Conservation (phyloP, 2,113 vertebrate species). For the Barbus barbus region DNA sequence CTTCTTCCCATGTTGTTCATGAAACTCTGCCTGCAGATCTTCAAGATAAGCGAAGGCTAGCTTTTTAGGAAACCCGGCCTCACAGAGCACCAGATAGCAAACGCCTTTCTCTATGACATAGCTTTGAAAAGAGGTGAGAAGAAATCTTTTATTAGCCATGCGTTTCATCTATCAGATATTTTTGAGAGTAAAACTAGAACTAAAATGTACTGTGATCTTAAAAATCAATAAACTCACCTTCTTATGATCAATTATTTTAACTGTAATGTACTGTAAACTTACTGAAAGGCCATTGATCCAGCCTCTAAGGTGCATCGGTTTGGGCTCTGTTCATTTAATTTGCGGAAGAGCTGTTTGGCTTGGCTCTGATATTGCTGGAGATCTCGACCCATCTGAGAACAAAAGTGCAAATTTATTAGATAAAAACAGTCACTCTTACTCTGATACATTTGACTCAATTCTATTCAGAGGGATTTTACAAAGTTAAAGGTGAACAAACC, state of each 20-base stretch:
- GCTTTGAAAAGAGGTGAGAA: conserved; percentile 67
- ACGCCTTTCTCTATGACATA: conserved; percentile 96
- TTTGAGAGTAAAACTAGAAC: background rate
- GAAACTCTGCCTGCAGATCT: conserved; percentile 94
- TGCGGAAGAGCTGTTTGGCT: conserved; percentile 96
- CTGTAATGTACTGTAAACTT: conserved; percentile 66
- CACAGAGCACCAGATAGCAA: conserved; percentile 93
- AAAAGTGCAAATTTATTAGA: conserved; percentile 21
- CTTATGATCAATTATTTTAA: background rate
- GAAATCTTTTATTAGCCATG: background rate
- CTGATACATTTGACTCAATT: background rate
- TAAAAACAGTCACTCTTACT: too few relatives aligned
- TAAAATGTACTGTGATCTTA: background rate
- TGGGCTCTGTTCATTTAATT: conserved; percentile 95
- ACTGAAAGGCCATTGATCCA: conserved; percentile 94
- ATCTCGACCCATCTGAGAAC: conserved; percentile 88
- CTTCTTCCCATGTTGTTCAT: conserved; percentile 96
- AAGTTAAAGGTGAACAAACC: conserved; percentile 66
- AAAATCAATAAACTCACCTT: background rate
- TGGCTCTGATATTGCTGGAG: conserved; percentile 98
- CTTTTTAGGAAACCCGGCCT: conserved; percentile 94
- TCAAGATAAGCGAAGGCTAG: conserved; percentile 95
- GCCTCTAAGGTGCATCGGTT: conserved; percentile 94
- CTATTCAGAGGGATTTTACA: background rate
- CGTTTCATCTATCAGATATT: background rate